These are phyloP conservation scores for Acanthochromis polyacanthus DNA, from an alignment of 2,113 vertebrate species.

Conservation along the genomic window DNA sequence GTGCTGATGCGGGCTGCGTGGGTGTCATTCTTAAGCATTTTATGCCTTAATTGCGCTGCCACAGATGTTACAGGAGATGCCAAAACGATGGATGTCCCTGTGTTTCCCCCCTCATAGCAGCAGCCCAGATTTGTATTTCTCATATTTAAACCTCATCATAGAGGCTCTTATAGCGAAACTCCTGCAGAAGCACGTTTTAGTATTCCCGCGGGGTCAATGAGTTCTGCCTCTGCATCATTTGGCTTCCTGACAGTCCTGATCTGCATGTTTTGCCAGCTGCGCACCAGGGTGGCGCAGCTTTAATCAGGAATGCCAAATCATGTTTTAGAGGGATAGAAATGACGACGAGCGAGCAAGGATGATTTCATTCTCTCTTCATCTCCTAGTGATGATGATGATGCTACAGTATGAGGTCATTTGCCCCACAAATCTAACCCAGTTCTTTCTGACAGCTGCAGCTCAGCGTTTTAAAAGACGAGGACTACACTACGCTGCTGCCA, in stretches of 20 bases:
- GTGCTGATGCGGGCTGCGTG: constrained; percentile 71
- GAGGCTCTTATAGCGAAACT: background rate
- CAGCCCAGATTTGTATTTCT: background rate
- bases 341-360: background rate
- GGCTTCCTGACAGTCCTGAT: background rate
- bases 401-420: constrained; percentile 78
- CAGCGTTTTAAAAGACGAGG: background rate
- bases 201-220: constrained; percentile 2
- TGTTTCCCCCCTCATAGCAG: background rate
- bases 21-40: constrained; percentile 43
- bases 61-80: constrained; percentile 41
- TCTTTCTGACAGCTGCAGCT: constrained; percentile 48
- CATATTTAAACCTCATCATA: background rate
- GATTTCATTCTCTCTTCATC: constrained; percentile 53
- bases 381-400: constrained; percentile 62
- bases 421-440: constrained; percentile 74
- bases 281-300: background rate
- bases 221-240: constrained; percentile 16
- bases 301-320: background rate
- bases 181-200: background rate
- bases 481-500: constrained; percentile 55
- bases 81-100: background rate
- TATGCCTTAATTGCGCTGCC: constrained; percentile 7
- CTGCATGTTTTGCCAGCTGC: background rate
- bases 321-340: background rate